Percentiles rank a stretch among this genome's conserved stretches.
Evolutionary conservation across 2,113 vertebrate species (phyloP).

Genomic region (Hemicordylus capensis): DNA sequence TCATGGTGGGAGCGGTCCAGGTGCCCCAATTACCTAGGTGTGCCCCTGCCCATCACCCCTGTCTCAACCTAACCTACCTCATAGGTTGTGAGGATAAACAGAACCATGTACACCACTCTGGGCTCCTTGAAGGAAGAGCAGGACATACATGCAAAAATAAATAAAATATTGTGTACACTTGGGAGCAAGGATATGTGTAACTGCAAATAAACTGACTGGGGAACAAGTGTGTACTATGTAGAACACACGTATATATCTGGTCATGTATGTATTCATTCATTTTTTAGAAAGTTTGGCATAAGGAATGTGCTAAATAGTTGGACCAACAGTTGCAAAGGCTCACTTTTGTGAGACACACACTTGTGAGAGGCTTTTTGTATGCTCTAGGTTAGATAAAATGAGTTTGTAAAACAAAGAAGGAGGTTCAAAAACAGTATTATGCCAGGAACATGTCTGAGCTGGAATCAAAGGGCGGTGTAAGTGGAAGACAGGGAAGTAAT

Average conservation of each 20-base stretch:
- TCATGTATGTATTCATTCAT: not conserved
- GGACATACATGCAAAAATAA: no score
- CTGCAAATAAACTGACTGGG: not conserved
- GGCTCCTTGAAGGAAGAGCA: no score
- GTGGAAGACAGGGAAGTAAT: not conserved
- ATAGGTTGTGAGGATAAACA: no score
- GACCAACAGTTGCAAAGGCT: not conserved
- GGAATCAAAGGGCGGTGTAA: slow-evolving; percentile 50
- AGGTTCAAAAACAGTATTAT: slow-evolving; percentile 32
- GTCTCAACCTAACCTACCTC: no score
- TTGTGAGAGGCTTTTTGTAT: not conserved
- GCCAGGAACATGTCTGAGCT: slow-evolving; percentile 48
- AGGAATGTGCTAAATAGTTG: not conserved
- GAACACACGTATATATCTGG: not conserved
- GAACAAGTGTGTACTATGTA: not conserved
- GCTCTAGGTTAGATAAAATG: slow-evolving; percentile 43
- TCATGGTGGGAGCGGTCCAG: no score
- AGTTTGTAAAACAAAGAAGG: slow-evolving; percentile 40
- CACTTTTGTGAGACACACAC: not conserved
- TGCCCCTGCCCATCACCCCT: no score
- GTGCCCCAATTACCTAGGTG: no score
- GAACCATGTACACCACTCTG: no score
- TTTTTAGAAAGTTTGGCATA: not conserved
- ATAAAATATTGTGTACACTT: not conserved
- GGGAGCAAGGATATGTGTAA: not conserved